Percentiles rank a stretch among this genome's conserved stretches.
Evolutionary conservation across 1,140 invertebrate genomes (phyloP).

Genomic region (Pomacea maculata): DNA sequence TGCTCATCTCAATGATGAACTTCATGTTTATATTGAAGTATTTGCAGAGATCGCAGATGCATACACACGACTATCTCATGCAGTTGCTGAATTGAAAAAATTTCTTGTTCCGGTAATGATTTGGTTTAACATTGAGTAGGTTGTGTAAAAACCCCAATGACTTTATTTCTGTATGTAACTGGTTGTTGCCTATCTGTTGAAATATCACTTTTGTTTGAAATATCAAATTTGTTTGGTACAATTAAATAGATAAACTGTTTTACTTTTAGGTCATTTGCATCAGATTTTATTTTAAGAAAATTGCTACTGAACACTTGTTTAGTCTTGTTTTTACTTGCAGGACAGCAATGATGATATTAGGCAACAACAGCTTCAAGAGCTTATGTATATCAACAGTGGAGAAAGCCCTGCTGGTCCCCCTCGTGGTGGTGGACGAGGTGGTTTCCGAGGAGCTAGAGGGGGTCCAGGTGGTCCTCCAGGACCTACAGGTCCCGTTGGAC

Average conservation of each 20-base stretch:
- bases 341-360: conserved; percentile 82
- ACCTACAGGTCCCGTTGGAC: conserved; percentile 1
- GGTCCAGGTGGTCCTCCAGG: conserved; percentile 31
- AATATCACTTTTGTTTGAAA: background rate
- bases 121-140: too few species aligned
- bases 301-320: too few species aligned
- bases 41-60: conserved; percentile 89
- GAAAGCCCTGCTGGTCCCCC: conserved; percentile 21
- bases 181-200: background rate
- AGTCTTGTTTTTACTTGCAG: conserved; percentile 39
- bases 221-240: too few species aligned
- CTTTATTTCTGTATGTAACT: background rate
- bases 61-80: conserved; percentile 89
- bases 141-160: background rate
- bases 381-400: conserved; percentile 66
- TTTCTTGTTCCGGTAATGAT: conserved; percentile 65
- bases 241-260: too few species aligned
- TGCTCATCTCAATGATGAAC: conserved; percentile 88
- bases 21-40: conserved; percentile 92
- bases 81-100: conserved; percentile 79
- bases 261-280: background rate
- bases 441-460: conserved; percentile 37
- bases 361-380: conserved; percentile 79
- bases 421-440: conserved; percentile 34
- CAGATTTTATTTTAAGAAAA: background rate